phyloP scores from a whole-genome alignment of 1,140 invertebrate genomes.

The Brachionus plicatilis region DNA sequence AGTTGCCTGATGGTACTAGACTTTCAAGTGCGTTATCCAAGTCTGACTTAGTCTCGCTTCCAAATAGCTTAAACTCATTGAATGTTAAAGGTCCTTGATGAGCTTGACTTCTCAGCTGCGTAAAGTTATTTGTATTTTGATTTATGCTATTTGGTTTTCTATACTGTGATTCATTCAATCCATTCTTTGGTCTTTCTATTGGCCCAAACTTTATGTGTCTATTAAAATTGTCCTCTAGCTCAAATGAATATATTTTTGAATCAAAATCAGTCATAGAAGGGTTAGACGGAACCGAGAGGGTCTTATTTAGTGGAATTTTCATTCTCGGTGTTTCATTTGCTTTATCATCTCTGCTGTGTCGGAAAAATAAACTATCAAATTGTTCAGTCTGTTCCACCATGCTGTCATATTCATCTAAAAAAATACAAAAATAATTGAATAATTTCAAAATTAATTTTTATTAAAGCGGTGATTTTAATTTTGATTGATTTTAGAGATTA shows the following conservation, averaged over 20 bases:
- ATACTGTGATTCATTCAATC: not conserved
- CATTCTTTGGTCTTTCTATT: slow-evolving; percentile 17
- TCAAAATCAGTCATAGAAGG: not conserved
- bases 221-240: not conserved
- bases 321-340: not conserved
- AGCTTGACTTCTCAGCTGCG: not conserved
- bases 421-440: not conserved
- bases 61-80: slow-evolving; percentile 29
- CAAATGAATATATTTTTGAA: not conserved
- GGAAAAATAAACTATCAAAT: not conserved
- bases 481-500: too few relatives aligned
- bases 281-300: not conserved
- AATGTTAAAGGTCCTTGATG: not conserved
- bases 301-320: not conserved
- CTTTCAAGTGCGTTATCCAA: not conserved
- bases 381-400: slow-evolving; percentile 22
- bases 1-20: not conserved
- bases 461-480: not conserved
- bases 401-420: slow-evolving; percentile 30
- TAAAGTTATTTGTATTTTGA: not conserved
- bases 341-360: not conserved
- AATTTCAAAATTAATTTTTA: not conserved
- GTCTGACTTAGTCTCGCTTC: not conserved
- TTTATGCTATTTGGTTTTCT: not conserved
- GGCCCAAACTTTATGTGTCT: not conserved